Percentiles rank a stretch among this genome's conserved stretches.
phyloP scores from a whole-genome alignment of 2,888 invertebrate species.

The Pseudococcus viburni region DNA sequence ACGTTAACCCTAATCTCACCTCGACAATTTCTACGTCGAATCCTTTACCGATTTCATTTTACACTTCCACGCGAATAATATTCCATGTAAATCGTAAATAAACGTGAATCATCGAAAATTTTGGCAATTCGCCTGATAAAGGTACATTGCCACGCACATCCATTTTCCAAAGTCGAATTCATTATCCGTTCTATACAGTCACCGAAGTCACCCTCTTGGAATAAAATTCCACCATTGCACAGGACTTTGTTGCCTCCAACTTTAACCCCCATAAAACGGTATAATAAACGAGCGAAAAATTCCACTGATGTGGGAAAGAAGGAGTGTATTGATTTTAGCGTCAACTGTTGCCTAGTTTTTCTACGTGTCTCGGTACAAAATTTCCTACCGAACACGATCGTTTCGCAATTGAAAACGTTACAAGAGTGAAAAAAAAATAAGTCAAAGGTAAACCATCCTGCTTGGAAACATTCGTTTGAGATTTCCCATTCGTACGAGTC shows the following conservation, averaged over 20 bases:
- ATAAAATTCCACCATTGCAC: background rate
- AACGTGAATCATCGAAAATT: background rate
- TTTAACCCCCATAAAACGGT: background rate
- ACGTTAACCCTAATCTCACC: too few species aligned
- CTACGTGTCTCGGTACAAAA: background rate
- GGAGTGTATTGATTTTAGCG: background rate
- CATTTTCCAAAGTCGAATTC: background rate
- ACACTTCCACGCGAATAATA: too few species aligned
- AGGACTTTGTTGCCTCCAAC: background rate
- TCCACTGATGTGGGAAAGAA: background rate
- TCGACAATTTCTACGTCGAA: too few species aligned
- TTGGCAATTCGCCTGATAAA: background rate
- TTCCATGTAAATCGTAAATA: background rate
- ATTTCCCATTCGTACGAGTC: too few species aligned
- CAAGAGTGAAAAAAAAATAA: background rate
- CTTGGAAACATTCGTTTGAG: too few species aligned
- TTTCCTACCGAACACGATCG: background rate
- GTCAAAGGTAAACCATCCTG: too few species aligned
- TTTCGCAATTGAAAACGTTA: background rate
- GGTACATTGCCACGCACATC: background rate
- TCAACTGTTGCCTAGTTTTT: slow-evolving; percentile 11
- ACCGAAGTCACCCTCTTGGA: background rate
- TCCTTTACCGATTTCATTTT: too few species aligned
- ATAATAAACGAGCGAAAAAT: background rate
- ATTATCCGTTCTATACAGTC: background rate